Conservation (phyloP, 2,113 vertebrate genomes). For the Hippocampus mohnikei region DNA sequence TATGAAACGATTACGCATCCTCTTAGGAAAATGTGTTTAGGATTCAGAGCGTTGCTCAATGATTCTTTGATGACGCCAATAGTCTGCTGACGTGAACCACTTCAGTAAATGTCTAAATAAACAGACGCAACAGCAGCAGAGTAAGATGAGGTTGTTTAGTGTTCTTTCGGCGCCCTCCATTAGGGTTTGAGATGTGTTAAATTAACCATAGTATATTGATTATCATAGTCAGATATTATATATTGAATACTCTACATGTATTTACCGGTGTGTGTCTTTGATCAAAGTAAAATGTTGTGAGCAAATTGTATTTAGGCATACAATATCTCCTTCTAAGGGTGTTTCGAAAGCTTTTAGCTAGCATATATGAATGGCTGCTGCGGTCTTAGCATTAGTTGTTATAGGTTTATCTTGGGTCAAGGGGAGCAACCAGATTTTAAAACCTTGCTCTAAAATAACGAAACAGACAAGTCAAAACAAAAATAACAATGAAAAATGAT, state of each 20-base stretch:
- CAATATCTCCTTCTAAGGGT: no score
- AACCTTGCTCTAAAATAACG: background rate
- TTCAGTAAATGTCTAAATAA: background rate
- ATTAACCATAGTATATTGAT: no score
- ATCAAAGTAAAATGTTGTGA: no score
- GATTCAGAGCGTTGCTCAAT: background rate
- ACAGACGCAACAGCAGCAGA: background rate
- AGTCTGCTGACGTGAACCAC: background rate
- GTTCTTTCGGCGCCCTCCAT: background rate
- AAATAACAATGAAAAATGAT: no score
- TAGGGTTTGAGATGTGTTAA: no score
- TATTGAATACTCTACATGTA: no score
- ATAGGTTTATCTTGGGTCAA: background rate
- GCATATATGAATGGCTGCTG: background rate
- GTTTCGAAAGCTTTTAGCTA: no score
- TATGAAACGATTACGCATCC: background rate
- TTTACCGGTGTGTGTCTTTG: no score
- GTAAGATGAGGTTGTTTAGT: background rate
- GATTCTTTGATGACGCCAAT: background rate
- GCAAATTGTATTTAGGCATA: no score
- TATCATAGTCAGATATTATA: no score
- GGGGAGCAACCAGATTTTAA: background rate
- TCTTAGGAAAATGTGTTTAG: background rate
- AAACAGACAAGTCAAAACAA: no score
- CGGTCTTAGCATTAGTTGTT: background rate